Base-by-base conservation (phyloP, 2,888 invertebrate species). In the Phalera bucephala region DNA sequence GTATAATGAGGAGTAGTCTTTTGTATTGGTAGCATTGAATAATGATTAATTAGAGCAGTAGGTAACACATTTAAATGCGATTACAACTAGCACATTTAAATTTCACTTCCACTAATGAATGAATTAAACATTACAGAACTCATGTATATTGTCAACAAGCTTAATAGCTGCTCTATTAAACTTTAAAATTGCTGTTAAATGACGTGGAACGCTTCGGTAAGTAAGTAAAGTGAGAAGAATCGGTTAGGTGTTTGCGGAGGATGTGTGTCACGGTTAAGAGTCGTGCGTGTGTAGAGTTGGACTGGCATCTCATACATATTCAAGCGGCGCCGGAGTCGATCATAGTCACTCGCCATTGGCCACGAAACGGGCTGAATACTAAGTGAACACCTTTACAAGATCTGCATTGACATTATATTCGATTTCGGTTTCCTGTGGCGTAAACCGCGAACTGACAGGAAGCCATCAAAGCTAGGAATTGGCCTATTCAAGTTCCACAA, bases 191-290 rank as follows among this genome's bases (percentile, higher is more conserved):
- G 34, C 35, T 38, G 37, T 40, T 52, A 38, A 60, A 55, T 62
- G 48, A 44, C 33, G 40, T 51, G 45, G 35, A 52, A 53, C 50
- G 25, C 32, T 49, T 40, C 36, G 44, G 34, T 41, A 37, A 46
- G 37, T 43, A 52, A 54, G 45, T 53, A 46, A 56, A 62, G 47
- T 49, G 48, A 58, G 56, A 61, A 66, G 61, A 72, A 66, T 72
- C 62, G 54, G 62, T 69, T 64, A 51, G 65, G 60, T 65, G 57
- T 61, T 69, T 60, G 19, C 40, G 31, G 40, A 58, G 59, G 72
- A 83, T 83, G 73, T 86, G 69, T 88, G 87, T 86, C 88, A 88
- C 70, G 85, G 85, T 70, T 82, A 71, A 57, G 65, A 54, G 61
- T 52, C 64, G 64, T 72, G 72, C 74, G 75, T 78, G 78, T 72